Evolutionary conservation across 2,113 vertebrate species (phyloP), one percentile per base, ranked within the genome.

Genomic region (Morphnarchus princeps): DNA sequence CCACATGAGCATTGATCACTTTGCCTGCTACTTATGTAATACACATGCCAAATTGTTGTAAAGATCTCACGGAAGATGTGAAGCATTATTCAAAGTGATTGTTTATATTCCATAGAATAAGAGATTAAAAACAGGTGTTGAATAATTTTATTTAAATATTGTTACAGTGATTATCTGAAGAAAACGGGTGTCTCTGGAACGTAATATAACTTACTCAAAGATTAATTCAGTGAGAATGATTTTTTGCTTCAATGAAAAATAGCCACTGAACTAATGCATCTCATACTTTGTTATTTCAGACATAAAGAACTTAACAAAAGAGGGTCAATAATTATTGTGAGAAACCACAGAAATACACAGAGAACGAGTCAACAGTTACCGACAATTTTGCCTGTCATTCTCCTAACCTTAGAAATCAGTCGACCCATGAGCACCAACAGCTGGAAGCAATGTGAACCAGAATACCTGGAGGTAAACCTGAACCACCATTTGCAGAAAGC

Each of bases 131-230:
- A 1, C 42, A 87, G 69, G 52, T 61, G 36, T 43, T 79, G 29
- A 91, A 65, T 52, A 61, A 36, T 95, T 96, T 50, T 87, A 89
- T 93, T 94, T 85, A 93, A 81, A 59, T 65, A 81, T 67, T 85
- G 71, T 62, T 86, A 90, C 81, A 93, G 58, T 19, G 50, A 76
- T 92, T 89, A 92, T 57, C 38, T 81, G 55, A 78, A 83, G 67
- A 95, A 95, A 91, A 90, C 32, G 40, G 31, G 24, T 67, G 25
- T 67, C 26, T 88, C 67, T 54, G 40, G 72, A 71, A 82, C 0
- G 0, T 15, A 32, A 65, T 1, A 38, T 13, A 90, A 93, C 47
- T 85, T 45, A 79, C 28, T 66, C 42, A 57, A 89, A 88, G 40
- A 84, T 82, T 76, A 83, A 63, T 86, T 61, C 67, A 69, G 55